phyloP scores from a whole-genome alignment of 2,797 vertebrate genomes.

The Falco novaeseelandiae region DNA sequence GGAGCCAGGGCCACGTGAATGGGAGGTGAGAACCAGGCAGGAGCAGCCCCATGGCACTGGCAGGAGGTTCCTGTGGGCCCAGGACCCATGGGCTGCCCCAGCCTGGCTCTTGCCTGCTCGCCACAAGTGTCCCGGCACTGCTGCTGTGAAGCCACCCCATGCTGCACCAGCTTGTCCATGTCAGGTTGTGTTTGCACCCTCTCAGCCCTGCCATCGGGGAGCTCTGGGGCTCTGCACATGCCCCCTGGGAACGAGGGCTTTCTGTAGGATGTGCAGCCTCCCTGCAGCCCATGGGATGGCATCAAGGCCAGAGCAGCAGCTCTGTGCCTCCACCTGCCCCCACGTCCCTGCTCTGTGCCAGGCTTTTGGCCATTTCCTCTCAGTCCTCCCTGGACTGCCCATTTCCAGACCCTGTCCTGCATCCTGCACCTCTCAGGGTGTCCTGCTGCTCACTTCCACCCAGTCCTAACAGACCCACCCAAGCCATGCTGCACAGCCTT shows the following conservation, averaged over 20 bases:
- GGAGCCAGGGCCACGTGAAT: not conserved
- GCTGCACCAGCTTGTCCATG: not conserved
- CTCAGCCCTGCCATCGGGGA: accelerated
- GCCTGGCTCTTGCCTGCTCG: not conserved
- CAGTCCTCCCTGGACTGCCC: not conserved
- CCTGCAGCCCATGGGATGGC: not conserved
- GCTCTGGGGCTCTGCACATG: not conserved
- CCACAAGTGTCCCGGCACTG: not conserved
- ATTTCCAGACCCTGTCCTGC: not conserved
- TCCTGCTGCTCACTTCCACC: not conserved
- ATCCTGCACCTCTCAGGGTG: not conserved
- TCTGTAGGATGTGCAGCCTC: not conserved
- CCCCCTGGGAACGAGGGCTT: not conserved
- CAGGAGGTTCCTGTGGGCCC: not conserved
- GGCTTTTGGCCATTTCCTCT: not conserved
- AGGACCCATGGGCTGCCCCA: not conserved
- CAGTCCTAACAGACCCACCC: not conserved
- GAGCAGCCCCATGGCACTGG: not conserved
- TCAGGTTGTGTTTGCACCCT: accelerated
- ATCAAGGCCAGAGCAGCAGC: not conserved
- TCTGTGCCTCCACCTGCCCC: not conserved
- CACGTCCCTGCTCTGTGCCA: not conserved
- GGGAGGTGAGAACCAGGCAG: not conserved
- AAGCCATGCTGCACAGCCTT: not conserved
- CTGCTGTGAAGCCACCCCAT: not conserved